Base-by-base conservation (phyloP, 2,797 vertebrate species). In the Scomberomorus guttatus region DNA sequence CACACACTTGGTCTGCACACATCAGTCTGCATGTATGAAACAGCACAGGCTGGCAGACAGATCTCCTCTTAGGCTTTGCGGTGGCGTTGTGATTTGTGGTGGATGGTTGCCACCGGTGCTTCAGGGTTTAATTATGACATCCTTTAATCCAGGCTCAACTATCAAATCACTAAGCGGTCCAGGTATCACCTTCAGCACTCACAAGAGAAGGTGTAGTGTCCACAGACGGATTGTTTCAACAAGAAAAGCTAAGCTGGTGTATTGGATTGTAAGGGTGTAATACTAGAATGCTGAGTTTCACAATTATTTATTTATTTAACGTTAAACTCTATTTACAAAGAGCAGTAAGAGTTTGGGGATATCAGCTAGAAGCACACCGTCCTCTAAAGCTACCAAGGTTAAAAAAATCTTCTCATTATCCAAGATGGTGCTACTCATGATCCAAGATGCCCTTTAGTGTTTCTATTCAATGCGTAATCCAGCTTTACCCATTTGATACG, bases 121-220 rank as follows among this genome's bases (percentile, higher is more conserved):
- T 62, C 18, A 8, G 61, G 46, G 42, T 87, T 71, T 82, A 78
- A 87, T 85, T 66, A 80, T 34, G 24, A 64, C 46, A 69, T 42
- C 10, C 25, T 82, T 85, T 86, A 75, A 83, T 80, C 77, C 67
- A 44, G 75, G 74, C 83, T 83, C 69, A 27, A 58, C 76, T 81
- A 74, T 86, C 84, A 82, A 87, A 87, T 89, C 77, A 73, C 46
- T 50, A 18, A 42, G 14, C 39, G 81, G 64, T 74, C 56, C 64
- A 76, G 71, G 85, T 85, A 88, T 87, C 84, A 70, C 82, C 83
- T 88, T 84, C 59, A 83, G n/a, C 51, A 20, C 48, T n/a, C 17
- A 56, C 51, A 54, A 39, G 44, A 76, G 61, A 65, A 46, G 32
- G 69, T 34, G 52, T 25, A 66, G 69, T 7, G 22, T 58, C 34